phyloP scores from a whole-genome alignment of 2,113 vertebrate species.

The Ammodytes marinus region DNA sequence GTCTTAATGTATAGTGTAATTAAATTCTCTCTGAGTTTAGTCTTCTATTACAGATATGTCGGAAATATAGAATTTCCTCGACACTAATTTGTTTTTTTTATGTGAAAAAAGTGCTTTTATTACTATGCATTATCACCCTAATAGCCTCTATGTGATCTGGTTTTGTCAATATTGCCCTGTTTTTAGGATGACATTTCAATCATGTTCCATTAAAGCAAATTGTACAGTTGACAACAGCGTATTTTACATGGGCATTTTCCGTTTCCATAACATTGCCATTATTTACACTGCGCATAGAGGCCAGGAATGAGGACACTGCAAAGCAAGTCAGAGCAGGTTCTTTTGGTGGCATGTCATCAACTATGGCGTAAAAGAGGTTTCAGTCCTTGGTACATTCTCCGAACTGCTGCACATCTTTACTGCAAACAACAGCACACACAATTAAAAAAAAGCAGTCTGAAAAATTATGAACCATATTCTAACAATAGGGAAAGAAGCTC shows the following conservation, averaged over 20 bases:
- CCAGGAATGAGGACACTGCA: neutral
- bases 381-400: neutral
- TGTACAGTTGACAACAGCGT: neutral
- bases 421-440: neutral
- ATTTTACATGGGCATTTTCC: neutral
- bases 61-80: no score
- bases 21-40: no score
- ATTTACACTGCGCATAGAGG: conserved; percentile 30
- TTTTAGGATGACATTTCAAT: neutral
- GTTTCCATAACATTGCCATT: neutral
- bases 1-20: no score
- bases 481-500: no score
- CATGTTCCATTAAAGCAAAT: neutral
- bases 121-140: neutral
- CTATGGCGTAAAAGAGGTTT: neutral
- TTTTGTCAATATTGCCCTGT: neutral
- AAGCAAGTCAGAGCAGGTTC: conserved; percentile 27
- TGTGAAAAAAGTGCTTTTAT: neutral
- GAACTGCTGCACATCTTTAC: neutral
- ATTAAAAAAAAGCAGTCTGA: neutral
- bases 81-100: neutral
- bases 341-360: neutral
- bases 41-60: no score
- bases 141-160: neutral
- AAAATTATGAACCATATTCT: neutral